phyloP scores from a whole-genome alignment of 1,140 invertebrate species.

The Daktulosphaira vitifoliae region DNA sequence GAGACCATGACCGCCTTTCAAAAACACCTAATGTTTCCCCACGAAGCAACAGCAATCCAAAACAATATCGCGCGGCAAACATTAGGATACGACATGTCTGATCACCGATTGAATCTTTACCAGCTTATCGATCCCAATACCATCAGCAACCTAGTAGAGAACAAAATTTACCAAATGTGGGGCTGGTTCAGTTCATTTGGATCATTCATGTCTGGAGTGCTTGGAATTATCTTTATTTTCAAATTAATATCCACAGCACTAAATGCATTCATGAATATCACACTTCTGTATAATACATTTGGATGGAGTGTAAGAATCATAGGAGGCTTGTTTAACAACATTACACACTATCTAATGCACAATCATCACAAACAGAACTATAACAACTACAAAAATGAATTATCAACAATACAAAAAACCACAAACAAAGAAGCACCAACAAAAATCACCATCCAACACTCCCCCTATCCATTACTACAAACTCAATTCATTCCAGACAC shows the following conservation, averaged over 20 bases:
- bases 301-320: background rate
- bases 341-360: background rate
- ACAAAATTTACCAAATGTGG: too few species aligned
- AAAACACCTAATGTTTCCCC: background rate
- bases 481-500: too few species aligned
- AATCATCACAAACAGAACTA: too few species aligned
- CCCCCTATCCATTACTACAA: too few species aligned
- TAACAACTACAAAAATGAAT: too few species aligned
- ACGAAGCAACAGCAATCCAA: background rate
- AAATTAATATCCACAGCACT: background rate
- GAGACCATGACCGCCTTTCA: background rate
- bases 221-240: background rate
- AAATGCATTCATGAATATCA: background rate
- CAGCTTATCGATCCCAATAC: background rate
- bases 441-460: too few species aligned
- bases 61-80: constrained; percentile 3
- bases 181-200: background rate
- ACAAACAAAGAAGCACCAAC: too few species aligned
- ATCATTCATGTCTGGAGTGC: background rate
- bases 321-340: background rate
- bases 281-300: background rate
- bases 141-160: too few species aligned
- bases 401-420: too few species aligned
- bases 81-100: background rate
- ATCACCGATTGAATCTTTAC: background rate